A percentile compares a stretch with the other conserved stretches of the same genome.
These are phyloP conservation scores for Orthochromis malagaraziensis DNA, from an alignment of 2,113 vertebrate species.

Conservation along the genomic window DNA sequence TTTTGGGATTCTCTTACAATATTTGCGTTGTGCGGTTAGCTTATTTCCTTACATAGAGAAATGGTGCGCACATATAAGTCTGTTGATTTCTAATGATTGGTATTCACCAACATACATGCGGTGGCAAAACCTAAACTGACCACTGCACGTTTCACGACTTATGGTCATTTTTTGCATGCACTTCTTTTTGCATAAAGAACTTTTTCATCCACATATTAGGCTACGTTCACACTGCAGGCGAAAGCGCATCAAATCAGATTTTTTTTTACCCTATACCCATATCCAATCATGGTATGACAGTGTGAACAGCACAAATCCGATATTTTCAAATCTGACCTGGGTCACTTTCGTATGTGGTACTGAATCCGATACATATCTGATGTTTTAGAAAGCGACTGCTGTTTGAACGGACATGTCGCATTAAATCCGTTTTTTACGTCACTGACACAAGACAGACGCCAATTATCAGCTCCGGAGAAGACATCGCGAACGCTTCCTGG, in stretches of 20 bases:
- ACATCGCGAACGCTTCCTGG: too few species aligned
- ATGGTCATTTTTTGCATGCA: neutral
- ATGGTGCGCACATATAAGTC: fast-evolving
- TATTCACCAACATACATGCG: neutral
- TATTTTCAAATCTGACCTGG: fast-evolving
- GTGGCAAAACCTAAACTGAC: neutral
- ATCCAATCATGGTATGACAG: fast-evolving
- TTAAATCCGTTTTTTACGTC: too few species aligned
- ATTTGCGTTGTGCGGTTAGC: fast-evolving
- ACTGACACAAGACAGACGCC: too few species aligned
- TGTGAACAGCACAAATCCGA: too few species aligned
- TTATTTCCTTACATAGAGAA: neutral
- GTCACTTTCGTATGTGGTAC: too few species aligned
- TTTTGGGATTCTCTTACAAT: neutral
- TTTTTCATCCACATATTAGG: neutral
- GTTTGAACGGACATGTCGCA: too few species aligned
- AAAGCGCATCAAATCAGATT: too few species aligned
- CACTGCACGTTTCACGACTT: neutral
- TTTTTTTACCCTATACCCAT: too few species aligned
- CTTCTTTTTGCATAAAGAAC: neutral
- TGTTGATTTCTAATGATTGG: neutral
- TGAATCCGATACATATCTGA: too few species aligned
- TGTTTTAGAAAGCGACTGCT: too few species aligned
- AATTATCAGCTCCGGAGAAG: too few species aligned
- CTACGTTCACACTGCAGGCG: too few species aligned